Percentiles rank a stretch among this genome's conserved stretches.
Conservation (phyloP, 2,888 invertebrate species). For the Papilio protenor region DNA sequence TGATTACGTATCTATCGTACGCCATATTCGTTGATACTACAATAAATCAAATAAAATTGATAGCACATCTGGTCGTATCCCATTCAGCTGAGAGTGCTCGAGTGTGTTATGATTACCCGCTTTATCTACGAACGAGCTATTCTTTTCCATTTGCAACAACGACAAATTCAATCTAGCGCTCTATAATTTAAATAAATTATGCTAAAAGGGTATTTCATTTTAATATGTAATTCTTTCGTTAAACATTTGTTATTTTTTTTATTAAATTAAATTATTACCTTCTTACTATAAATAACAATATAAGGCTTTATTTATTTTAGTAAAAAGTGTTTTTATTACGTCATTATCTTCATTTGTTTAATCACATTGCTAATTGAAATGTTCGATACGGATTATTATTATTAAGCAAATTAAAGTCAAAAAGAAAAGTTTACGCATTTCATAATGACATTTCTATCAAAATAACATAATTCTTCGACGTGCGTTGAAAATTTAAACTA, state of each 20-base stretch:
- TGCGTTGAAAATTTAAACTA: no score
- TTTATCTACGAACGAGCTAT: slow-evolving; percentile 13
- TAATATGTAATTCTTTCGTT: neutral
- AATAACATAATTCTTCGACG: no score
- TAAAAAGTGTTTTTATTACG: no score
- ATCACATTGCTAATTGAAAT: no score
- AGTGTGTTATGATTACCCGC: slow-evolving; percentile 19
- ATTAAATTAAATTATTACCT: neutral
- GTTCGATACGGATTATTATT: no score
- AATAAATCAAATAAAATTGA: slow-evolving; percentile 22
- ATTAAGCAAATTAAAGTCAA: no score
- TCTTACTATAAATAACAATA: no score
- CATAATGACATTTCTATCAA: no score
- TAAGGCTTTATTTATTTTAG: no score
- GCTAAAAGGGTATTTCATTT: neutral
- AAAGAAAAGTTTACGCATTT: no score
- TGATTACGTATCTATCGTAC: neutral
- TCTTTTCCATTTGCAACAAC: slow-evolving; percentile 19
- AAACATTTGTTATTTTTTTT: neutral
- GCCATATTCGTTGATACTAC: neutral
- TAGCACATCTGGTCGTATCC: slow-evolving; percentile 14
- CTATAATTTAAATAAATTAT: slow-evolving; percentile 2
- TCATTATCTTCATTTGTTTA: no score
- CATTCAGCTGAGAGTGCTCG: slow-evolving; percentile 7
- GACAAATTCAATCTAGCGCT: slow-evolving; percentile 5